Base-by-base conservation (phyloP, 2,797 vertebrate genomes). In the Linurgus olivaceus region DNA sequence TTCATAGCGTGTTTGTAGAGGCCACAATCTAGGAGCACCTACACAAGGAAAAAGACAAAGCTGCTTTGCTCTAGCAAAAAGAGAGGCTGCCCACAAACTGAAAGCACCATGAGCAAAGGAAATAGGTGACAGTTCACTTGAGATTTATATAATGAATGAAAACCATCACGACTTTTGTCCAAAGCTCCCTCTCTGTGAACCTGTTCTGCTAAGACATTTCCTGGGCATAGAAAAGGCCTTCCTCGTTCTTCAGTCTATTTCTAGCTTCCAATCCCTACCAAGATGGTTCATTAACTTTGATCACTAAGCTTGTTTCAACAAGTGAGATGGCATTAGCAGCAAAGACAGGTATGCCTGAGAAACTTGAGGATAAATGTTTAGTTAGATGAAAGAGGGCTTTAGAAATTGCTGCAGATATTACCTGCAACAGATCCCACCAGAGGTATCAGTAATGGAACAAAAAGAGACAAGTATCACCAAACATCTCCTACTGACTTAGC, bases 281-380 rank as follows among this genome's bases (percentile, higher is more conserved):
- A 70, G 50, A 94, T 26, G 85, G 89, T 91, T 94, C 81, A 91
- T 94, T 91, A 96, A 77, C 75, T 94, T 35, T 78, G 80, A 92
- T 94, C 86, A 73, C 55, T 59, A 55, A 95, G 51, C 92, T 84
- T 96, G 90, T 95, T 92, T 81, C 72, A 95, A 96, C 93, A 95
- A 86, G 88, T 86, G 70, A 86, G 79, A 73, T 78, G 44, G 54
- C 55, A 75, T 90, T 70, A 86, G n/a, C 82, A 82, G 72, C 62
- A 40, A 82, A 93, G 70, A 62, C 17, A 88, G 31, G 76, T 84
- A 88, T 77, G 79, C 82, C 62, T n/a, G 76, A 83, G 44, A 83
- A 91, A 78, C 85, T n/a, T 35, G 38, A 90, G 77, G 45, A 86
- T 28, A 84, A 83, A 61, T 23, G 21, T 42, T 88, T 63, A 20